These are phyloP conservation scores for Chromobotia macracanthus DNA, from an alignment of 2,797 vertebrate genomes.

Conservation along the genomic window DNA sequence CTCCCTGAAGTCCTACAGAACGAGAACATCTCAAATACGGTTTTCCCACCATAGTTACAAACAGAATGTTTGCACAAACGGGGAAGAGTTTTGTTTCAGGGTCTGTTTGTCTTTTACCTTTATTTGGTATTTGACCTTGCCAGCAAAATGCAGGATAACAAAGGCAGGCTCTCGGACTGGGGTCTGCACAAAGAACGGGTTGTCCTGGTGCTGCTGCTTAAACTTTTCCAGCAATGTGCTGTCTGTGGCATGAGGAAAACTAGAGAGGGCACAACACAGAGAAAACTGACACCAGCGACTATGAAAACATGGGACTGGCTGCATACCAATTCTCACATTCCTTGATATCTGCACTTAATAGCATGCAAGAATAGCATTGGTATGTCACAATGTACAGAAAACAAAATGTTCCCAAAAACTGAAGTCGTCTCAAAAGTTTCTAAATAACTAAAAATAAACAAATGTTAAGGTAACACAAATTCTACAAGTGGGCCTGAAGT, in stretches of 20 bases:
- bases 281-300: neutral
- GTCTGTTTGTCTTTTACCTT: slow-evolving; percentile 75
- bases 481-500: too few species aligned
- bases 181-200: slow-evolving; percentile 83
- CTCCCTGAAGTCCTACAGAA: slow-evolving; percentile 85
- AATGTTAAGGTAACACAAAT: neutral
- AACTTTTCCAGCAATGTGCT: slow-evolving; percentile 88
- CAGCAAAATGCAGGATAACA: slow-evolving; percentile 89
- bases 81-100: slow-evolving; percentile 1
- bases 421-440: too few species aligned
- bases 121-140: slow-evolving; percentile 90
- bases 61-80: neutral
- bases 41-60: slow-evolving; percentile 6
- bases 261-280: slow-evolving; percentile 59
- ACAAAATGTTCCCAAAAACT: neutral
- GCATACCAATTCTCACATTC: too few species aligned
- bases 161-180: slow-evolving; percentile 84
- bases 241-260: slow-evolving; percentile 85
- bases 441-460: neutral
- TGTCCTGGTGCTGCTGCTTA: slow-evolving; percentile 85
- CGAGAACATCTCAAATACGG: slow-evolving; percentile 7
- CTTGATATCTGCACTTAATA: neutral
- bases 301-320: neutral
- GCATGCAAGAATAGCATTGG: neutral
- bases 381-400: neutral